These are phyloP conservation scores for Stictocephala bisonia DNA, from an alignment of 2,888 invertebrate genomes.

Conservation along the genomic window DNA sequence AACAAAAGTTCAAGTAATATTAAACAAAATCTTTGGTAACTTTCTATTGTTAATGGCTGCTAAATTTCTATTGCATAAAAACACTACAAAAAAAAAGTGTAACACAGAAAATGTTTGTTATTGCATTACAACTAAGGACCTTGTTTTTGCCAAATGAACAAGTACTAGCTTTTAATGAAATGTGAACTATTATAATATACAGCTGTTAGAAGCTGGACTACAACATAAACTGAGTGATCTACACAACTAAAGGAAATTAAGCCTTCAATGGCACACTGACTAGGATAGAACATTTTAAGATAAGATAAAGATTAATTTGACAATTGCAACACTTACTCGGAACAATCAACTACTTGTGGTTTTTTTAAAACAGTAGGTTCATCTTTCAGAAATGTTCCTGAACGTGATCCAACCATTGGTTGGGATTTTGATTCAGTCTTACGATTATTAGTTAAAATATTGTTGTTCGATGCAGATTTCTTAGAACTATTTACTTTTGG, in stretches of 20 bases:
- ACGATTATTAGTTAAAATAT: slow-evolving; percentile 36
- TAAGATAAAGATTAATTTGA: slow-evolving; percentile 59
- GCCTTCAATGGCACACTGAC: slow-evolving; percentile 50
- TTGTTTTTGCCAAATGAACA: too few species aligned
- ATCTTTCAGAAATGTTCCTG: slow-evolving; percentile 80
- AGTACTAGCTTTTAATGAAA: too few species aligned
- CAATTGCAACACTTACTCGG: slow-evolving; percentile 40
- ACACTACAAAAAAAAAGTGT: neutral
- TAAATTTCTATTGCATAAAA: neutral
- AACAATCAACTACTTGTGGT: slow-evolving; percentile 53
- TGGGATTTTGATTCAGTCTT: slow-evolving; percentile 58
- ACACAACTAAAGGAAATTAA: slow-evolving; percentile 35
- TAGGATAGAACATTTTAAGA: slow-evolving; percentile 62
- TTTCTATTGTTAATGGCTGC: slow-evolving; percentile 12
- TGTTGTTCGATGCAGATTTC: slow-evolving; percentile 48
- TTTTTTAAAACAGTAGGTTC: slow-evolving; percentile 74
- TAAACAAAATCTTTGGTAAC: slow-evolving; percentile 44
- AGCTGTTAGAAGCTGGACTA: too few species aligned
- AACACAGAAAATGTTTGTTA: neutral
- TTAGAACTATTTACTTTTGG: slow-evolving; percentile 39
- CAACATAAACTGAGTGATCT: too few species aligned
- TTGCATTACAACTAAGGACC: neutral
- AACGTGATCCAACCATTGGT: slow-evolving; percentile 68
- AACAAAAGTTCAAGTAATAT: slow-evolving; percentile 1
- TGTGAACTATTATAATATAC: too few species aligned